Percentiles rank a stretch among this genome's conserved stretches.
Conservation (phyloP, 2,113 vertebrate species). For the Eptesicus fuscus region DNA sequence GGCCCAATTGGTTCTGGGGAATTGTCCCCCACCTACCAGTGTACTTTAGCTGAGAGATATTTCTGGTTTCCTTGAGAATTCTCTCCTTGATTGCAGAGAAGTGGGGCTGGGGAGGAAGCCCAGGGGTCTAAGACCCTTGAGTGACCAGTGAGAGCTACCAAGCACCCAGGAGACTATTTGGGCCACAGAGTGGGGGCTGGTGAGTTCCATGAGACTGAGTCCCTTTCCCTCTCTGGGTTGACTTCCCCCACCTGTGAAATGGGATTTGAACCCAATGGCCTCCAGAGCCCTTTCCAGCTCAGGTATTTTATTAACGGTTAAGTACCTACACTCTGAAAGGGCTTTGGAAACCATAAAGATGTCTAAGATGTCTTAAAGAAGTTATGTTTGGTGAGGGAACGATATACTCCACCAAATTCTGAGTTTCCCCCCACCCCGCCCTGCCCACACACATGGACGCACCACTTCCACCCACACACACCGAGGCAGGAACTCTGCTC, state of each 20-base stretch:
- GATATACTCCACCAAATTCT: not conserved
- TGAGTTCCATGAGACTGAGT: not conserved
- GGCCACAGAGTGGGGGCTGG: not conserved
- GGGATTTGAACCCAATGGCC: not conserved
- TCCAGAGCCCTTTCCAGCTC: not conserved
- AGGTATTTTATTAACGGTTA: conserved; percentile 6
- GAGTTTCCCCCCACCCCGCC: not conserved
- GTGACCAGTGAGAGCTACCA: conserved; percentile 7
- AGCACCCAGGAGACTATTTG: not conserved
- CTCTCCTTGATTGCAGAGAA: not conserved
- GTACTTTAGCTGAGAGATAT: conserved; percentile 30
- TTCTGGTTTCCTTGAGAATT: conserved; percentile 31
- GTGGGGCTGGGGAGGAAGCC: not conserved
- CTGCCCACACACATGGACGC: not conserved
- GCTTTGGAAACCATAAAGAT: not conserved
- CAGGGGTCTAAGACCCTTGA: conserved; percentile 25
- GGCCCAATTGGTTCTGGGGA: conserved; percentile 25
- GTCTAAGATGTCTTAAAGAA: not conserved
- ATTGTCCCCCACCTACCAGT: not conserved
- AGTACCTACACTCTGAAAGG: not conserved
- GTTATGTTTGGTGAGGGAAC: not conserved
- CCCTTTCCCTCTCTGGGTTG: not conserved
- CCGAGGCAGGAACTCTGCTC: not conserved
- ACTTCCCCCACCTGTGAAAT: not conserved
- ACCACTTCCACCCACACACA: not conserved